Percentiles rank a stretch among this genome's conserved stretches.
Evolutionary conservation across 2,113 vertebrate species (phyloP).

Genomic region (Accipiter virgatus): DNA sequence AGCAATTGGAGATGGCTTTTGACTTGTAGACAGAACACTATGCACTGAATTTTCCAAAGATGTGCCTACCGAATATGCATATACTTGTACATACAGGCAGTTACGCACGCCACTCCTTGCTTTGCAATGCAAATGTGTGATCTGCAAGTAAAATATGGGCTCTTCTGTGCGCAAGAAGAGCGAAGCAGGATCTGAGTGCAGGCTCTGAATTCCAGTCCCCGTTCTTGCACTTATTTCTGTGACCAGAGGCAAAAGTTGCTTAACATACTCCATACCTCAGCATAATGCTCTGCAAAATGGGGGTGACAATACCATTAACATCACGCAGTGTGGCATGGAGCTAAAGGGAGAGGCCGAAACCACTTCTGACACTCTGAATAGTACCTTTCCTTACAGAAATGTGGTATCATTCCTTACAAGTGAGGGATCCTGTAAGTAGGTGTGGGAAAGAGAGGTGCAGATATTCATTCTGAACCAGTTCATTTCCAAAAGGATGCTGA

Average conservation of each 20-base stretch:
- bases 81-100: not conserved
- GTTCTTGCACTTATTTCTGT: not conserved
- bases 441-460: not conserved
- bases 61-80: not conserved
- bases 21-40: constrained; percentile 15
- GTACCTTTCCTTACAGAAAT: not conserved
- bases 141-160: not conserved
- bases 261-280: not conserved
- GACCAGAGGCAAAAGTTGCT: not conserved
- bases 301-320: not conserved
- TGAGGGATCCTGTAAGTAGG: not conserved
- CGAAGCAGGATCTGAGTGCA: not conserved
- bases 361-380: not conserved
- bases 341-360: not conserved
- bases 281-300: not conserved
- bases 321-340: not conserved
- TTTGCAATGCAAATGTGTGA: constrained; percentile 22
- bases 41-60: not conserved
- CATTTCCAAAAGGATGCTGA: not conserved
- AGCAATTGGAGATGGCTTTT: constrained; percentile 51
- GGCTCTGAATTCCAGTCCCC: not conserved
- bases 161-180: not conserved
- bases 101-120: not conserved
- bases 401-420: not conserved
- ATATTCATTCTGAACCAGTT: not conserved